Percentiles rank a stretch among this genome's conserved stretches.
phyloP scores from a whole-genome alignment of 2,113 vertebrate genomes.

The Willisornis vidua region DNA sequence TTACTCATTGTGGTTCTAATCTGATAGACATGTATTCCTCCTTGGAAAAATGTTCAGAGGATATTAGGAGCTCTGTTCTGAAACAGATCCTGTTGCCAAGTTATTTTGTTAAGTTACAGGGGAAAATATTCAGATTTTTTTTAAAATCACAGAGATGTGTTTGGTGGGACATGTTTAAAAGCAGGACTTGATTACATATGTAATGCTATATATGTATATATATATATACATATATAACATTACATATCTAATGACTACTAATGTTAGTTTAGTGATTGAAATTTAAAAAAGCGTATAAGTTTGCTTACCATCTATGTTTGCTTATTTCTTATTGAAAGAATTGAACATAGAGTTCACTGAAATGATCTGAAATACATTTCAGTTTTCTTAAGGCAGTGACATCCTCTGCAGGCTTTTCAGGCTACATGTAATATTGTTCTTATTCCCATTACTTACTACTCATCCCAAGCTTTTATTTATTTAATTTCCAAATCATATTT shows the following conservation, averaged over 20 bases:
- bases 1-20: neutral
- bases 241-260: neutral
- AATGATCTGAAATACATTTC: neutral
- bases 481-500: neutral
- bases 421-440: neutral
- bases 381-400: neutral
- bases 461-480: neutral
- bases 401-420: neutral
- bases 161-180: neutral
- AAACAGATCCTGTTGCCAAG: rapidly evolving
- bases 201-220: rapidly evolving
- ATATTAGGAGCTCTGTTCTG: neutral
- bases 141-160: neutral
- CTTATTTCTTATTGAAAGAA: neutral
- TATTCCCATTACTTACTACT: neutral
- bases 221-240: no score
- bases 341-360: neutral
- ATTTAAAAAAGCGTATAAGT: neutral
- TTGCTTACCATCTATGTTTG: neutral
- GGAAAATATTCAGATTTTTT: neutral
- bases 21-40: neutral
- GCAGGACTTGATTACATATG: neutral
- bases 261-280: neutral
- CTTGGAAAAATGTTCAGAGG: neutral
- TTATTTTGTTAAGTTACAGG: neutral